These are phyloP conservation scores for Trissoscelio sp. DNA, from an alignment of 2,888 invertebrate genomes.

Conservation along the genomic window DNA sequence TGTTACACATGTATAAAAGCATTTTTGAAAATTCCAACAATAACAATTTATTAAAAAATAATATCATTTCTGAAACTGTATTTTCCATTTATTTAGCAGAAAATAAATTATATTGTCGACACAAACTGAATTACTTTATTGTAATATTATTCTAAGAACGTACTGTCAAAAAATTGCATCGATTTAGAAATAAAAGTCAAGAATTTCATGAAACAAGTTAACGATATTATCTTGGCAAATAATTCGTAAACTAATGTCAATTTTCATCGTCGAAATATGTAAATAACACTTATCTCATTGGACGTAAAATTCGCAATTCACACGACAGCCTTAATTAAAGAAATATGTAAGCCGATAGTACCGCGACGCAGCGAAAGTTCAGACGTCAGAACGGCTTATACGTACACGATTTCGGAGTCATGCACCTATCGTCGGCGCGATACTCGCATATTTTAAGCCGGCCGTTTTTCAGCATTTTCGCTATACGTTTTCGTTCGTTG, in stretches of 20 bases:
- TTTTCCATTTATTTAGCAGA: not conserved
- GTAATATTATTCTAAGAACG: too few species aligned
- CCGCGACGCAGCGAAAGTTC: conserved; percentile 69
- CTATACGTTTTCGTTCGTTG: conserved; percentile 78
- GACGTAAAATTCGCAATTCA: conserved; percentile 44
- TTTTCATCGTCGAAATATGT: conserved; percentile 54
- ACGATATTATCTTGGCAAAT: conserved; percentile 34
- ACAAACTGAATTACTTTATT: too few species aligned
- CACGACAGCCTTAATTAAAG: conserved; percentile 66
- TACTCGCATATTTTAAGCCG: conserved; percentile 83
- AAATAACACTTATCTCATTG: conserved; percentile 60
- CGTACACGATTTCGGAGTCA: conserved; percentile 71
- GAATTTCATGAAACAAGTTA: not conserved
- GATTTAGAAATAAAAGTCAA: too few species aligned
- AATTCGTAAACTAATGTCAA: conserved; percentile 55
- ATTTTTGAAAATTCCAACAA: too few species aligned
- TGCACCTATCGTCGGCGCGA: conserved; percentile 81
- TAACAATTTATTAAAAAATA: too few species aligned
- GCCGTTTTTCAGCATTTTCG: conserved; percentile 83
- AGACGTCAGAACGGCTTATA: conserved; percentile 75
- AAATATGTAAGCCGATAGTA: conserved; percentile 62
- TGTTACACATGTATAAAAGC: not conserved
- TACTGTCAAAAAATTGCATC: too few species aligned
- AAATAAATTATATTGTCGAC: too few species aligned
- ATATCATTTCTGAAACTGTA: too few species aligned